Evolutionary conservation across 2,797 vertebrate species (phyloP), one percentile per base, ranked within the genome.

Genomic region (Harpagifer antarcticus): DNA sequence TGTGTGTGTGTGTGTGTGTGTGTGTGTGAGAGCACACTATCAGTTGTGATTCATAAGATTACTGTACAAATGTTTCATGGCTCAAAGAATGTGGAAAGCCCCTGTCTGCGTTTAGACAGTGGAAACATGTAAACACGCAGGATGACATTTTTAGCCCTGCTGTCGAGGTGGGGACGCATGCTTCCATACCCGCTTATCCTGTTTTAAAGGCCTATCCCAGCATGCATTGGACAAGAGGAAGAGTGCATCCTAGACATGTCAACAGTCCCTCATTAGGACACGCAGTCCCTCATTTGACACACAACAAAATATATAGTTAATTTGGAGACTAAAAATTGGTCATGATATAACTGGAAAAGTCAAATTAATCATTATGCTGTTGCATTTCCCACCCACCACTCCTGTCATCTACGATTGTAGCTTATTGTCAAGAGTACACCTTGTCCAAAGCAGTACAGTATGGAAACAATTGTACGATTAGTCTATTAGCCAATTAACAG

Each of bases 1-100:
- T 54, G 52, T 59, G 76, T 71, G 60, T 77, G 19, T 69, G 72
- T 3, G 20, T 23, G 20, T 2, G 20, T 23, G 20, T 2, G 20
- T 3, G 23, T 3, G 23, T 27, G 23, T 3, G 23, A 3, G 23
- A 83, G 59, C 54, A 44, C 40, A 43, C 63, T 88, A 86, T 91
- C 81, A 78, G 84, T 88, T 87, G 76, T 93, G 93, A 95, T 90
- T 93, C 92, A 93, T 90, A 88, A 82, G 66, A 75, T 85, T 88
- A 85, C 82, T 83, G 86, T 76, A 88, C 77, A 81, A 84, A 82
- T 86, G 82, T 76, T 89, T 92, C 86, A 91, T 62, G 19, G 82
- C 82, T 86, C 69, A 87, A 58, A 88, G 61, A 70, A 85, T 60
- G 72, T 87, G 90, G 92, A 93, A 94, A 94, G 72, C 88, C 92